Evolutionary conservation across 2,888 invertebrate genomes (phyloP).

Genomic region (Thereva nobilitata): DNA sequence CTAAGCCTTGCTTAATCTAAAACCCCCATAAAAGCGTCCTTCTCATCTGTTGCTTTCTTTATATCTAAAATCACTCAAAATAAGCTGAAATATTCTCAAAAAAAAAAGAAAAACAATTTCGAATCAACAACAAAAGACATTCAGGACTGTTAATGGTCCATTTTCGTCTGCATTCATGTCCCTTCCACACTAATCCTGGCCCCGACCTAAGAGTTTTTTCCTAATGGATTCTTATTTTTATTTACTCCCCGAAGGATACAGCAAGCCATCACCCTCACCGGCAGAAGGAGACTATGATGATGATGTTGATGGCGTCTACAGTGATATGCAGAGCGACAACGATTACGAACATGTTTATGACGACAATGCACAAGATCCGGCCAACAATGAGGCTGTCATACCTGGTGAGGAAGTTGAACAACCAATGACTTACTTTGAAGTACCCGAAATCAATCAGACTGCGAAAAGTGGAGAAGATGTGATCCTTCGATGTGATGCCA

Average conservation of each 20-base stretch:
- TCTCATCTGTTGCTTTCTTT: too few species aligned
- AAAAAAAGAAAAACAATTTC: too few species aligned
- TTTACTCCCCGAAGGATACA: neutral
- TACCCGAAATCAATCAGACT: conserved; percentile 43
- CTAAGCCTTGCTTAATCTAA: too few species aligned
- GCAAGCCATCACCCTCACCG: conserved; percentile 8
- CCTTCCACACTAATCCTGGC: too few species aligned
- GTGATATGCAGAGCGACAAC: conserved; percentile 10
- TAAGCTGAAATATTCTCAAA: too few species aligned
- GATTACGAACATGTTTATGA: neutral
- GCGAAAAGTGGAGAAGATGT: conserved; percentile 50
- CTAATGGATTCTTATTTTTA: neutral
- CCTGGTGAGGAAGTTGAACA: conserved; percentile 2
- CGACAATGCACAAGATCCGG: conserved; percentile 16
- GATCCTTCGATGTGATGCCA: conserved; percentile 50
- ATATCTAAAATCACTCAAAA: too few species aligned
- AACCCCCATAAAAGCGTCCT: too few species aligned
- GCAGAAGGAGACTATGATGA: conserved; percentile 18
- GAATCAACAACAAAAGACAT: too few species aligned
- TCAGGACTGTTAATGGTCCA: too few species aligned
- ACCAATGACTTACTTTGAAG: conserved; percentile 49
- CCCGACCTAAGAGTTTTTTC: neutral
- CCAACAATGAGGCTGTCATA: conserved; percentile 35
- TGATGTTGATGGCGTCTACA: conserved; percentile 15
- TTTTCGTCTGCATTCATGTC: too few species aligned